These are phyloP conservation scores for Chloroclystis v-ata DNA, from an alignment of 2,888 invertebrate species.

Conservation along the genomic window DNA sequence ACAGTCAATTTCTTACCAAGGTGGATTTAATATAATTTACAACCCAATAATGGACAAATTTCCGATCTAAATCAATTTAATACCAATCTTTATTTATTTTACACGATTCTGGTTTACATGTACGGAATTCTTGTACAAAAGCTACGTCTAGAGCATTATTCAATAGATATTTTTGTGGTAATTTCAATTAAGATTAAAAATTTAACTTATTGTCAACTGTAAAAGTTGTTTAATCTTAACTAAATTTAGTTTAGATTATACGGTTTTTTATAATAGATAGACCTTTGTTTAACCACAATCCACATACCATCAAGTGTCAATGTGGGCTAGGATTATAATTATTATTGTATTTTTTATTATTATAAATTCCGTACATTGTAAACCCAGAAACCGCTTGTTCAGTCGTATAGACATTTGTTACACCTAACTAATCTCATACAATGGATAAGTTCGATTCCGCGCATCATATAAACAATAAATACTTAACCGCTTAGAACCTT, in stretches of 20 bases:
- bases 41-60: slow-evolving; percentile 28
- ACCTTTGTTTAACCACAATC: no score
- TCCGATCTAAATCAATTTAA: slow-evolving; percentile 30
- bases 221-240: no score
- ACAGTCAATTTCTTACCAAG: slow-evolving; percentile 7
- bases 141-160: no score
- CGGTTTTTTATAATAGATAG: no score
- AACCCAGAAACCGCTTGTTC: slow-evolving; percentile 18
- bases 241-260: no score
- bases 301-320: no score
- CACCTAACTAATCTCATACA: slow-evolving; percentile 68
- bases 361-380: slow-evolving; percentile 11
- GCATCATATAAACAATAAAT: slow-evolving; percentile 55
- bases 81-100: slow-evolving; percentile 26
- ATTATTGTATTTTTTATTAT: background rate
- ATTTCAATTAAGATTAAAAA: no score
- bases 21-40: slow-evolving; percentile 20
- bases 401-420: slow-evolving; percentile 38
- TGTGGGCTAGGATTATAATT: no score
- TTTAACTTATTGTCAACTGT: no score
- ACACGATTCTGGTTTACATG: slow-evolving; percentile 29
- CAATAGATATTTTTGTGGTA: no score
- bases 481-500: slow-evolving; percentile 72
- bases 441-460: slow-evolving; percentile 42
- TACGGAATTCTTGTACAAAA: slow-evolving; percentile 29